These are phyloP conservation scores for Thecophora atra DNA, from an alignment of 2,888 invertebrate genomes.

Conservation along the genomic window DNA sequence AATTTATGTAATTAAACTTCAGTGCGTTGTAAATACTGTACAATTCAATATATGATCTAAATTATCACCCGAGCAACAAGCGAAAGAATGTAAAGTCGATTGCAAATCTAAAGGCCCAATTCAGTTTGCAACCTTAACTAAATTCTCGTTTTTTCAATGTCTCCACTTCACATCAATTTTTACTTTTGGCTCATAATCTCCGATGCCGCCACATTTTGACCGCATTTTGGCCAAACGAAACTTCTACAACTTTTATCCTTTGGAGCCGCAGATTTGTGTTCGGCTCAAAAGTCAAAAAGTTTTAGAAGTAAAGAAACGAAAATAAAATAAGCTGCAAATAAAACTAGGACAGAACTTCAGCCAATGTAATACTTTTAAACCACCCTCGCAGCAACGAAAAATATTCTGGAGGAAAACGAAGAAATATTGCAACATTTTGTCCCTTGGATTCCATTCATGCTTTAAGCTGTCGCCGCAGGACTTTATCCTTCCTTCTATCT, in stretches of 20 bases:
- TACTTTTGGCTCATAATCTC: too few species aligned
- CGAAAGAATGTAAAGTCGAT: too few species aligned
- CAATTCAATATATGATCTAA: too few species aligned
- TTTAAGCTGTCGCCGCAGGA: background rate
- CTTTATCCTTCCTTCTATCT: background rate
- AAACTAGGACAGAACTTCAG: background rate
- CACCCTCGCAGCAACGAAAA: constrained; percentile 10
- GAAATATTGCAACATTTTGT: constrained; percentile 1
- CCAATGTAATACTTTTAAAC: background rate
- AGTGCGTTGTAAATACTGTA: too few species aligned
- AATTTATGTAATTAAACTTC: too few species aligned
- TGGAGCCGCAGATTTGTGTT: background rate
- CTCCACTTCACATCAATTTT: too few species aligned
- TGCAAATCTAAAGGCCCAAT: too few species aligned
- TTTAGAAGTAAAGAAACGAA: constrained; percentile 6
- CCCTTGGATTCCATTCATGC: constrained; percentile 3
- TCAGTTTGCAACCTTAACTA: too few species aligned
- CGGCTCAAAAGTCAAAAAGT: constrained; percentile 2
- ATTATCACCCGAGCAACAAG: too few species aligned
- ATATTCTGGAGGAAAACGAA: too few species aligned
- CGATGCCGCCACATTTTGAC: too few species aligned
- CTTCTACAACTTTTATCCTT: constrained; percentile 8
- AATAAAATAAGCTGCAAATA: too few species aligned
- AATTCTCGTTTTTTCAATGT: background rate
- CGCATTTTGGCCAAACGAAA: constrained; percentile 11